phyloP scores from a whole-genome alignment of 1,140 invertebrate species.

The Bicyclus anynana region DNA sequence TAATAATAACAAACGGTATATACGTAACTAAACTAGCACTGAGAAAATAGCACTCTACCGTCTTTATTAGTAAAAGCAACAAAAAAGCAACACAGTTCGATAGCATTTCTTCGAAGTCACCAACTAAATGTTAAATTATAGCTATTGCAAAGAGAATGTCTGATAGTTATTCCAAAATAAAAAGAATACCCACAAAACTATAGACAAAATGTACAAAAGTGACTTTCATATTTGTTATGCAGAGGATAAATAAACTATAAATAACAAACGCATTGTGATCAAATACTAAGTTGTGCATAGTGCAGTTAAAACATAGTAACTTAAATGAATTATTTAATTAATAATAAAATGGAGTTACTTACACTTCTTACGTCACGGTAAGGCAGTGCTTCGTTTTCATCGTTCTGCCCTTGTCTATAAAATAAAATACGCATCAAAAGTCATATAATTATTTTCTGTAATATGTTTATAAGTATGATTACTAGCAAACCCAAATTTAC shows the following conservation, averaged over 20 bases:
- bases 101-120: not conserved
- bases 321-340: not conserved
- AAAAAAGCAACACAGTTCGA: not conserved
- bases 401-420: constrained; percentile 90
- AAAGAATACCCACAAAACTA: no score
- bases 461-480: no score
- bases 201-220: not conserved
- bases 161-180: no score
- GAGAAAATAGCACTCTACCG: not conserved
- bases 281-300: not conserved
- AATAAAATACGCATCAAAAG: constrained; percentile 22
- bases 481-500: no score
- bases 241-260: not conserved
- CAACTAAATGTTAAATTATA: not conserved
- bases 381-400: constrained; percentile 89
- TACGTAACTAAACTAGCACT: not conserved
- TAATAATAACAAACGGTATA: not conserved
- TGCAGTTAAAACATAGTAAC: not conserved
- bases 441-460: not conserved
- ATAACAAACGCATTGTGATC: not conserved
- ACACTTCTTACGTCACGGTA: constrained; percentile 88
- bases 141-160: no score
- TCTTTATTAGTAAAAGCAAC: not conserved
- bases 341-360: constrained; percentile 77
- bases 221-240: not conserved